These are phyloP conservation scores for Eptesicus fuscus DNA, from an alignment of 2,113 vertebrate species.

Conservation along the genomic window DNA sequence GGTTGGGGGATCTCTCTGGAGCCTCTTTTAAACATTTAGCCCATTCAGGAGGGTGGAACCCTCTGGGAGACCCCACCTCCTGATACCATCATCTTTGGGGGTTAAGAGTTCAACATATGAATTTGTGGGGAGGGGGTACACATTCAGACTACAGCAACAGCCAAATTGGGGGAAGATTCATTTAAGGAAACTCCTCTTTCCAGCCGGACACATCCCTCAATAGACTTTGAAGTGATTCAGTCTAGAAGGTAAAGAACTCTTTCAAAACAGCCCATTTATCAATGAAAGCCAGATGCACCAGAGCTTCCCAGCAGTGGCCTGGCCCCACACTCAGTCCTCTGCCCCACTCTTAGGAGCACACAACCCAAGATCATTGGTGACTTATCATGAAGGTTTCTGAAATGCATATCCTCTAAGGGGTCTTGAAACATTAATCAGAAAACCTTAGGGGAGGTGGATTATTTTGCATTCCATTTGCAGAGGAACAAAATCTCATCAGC, in stretches of 20 bases:
- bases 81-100: not conserved
- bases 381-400: not conserved
- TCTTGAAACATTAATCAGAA: not conserved
- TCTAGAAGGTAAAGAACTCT: not conserved
- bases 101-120: not conserved
- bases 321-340: not conserved
- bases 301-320: not conserved
- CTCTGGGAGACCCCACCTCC: not conserved
- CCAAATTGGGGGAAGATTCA: not conserved
- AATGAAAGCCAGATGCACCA: not conserved
- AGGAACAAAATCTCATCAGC: not conserved
- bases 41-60: not conserved
- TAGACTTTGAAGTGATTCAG: not conserved
- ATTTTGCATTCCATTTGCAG: not conserved
- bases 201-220: not conserved
- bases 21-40: not conserved
- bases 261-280: not conserved
- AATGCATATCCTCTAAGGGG: not conserved
- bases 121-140: not conserved
- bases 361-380: not conserved
- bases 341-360: not conserved
- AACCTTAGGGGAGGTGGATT: not conserved
- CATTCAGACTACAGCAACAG: not conserved
- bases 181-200: not conserved
- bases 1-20: not conserved